Evolutionary conservation across 1,140 invertebrate genomes (phyloP).

Genomic region (Ctenoplectra terminalis): DNA sequence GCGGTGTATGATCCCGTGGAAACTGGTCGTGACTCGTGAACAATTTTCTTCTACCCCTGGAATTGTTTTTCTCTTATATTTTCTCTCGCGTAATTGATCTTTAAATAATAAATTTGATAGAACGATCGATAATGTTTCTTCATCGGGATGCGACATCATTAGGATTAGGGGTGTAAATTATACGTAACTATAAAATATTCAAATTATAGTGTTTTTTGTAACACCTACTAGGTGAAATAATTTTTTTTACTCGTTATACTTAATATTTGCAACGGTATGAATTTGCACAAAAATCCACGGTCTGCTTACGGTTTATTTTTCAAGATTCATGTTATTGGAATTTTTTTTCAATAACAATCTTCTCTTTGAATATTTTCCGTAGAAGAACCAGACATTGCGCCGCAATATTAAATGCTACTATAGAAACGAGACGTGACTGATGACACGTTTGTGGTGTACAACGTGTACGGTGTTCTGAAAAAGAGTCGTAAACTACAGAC

Average conservation of each 20-base stretch:
- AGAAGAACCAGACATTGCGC: no score
- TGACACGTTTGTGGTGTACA: not conserved
- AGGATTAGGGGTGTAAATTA: no score
- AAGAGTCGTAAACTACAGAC: slow-evolving; percentile 28
- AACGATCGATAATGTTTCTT: not conserved
- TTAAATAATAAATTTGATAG: not conserved
- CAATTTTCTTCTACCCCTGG: slow-evolving; percentile 15
- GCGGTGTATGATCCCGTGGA: not conserved
- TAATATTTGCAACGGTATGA: no score
- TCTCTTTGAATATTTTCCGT: no score
- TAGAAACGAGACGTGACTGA: not conserved
- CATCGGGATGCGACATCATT: not conserved
- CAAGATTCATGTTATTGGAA: no score
- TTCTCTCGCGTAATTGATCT: not conserved
- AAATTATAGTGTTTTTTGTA: no score
- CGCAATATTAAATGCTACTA: not conserved
- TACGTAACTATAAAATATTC: no score
- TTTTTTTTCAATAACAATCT: no score
- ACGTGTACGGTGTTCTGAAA: not conserved
- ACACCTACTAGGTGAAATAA: no score
- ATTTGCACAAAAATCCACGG: no score
- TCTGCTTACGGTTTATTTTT: no score
- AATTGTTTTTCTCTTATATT: not conserved
- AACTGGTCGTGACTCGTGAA: slow-evolving; percentile 7
- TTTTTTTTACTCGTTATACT: no score